These are phyloP conservation scores for Anastrepha obliqua DNA, from an alignment of 1,140 invertebrate species.

Conservation along the genomic window DNA sequence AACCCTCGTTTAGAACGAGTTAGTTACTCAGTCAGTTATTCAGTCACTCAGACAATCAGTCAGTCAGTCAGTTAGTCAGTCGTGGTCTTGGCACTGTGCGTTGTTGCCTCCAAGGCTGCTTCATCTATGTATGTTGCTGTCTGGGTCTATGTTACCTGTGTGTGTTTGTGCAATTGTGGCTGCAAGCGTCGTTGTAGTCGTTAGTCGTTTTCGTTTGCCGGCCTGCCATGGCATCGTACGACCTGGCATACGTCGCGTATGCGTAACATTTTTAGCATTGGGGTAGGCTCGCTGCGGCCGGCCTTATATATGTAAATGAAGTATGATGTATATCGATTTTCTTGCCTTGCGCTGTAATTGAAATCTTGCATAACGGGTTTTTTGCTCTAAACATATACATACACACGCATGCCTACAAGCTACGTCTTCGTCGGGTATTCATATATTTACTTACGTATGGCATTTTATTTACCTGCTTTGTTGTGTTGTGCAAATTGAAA, in stretches of 20 bases:
- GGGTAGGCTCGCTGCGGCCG: constrained; percentile 2
- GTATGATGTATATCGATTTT: not conserved
- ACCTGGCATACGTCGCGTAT: constrained; percentile 38
- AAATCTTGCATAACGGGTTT: not conserved
- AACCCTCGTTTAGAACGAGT: constrained; percentile 11
- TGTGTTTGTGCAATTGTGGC: constrained; percentile 34
- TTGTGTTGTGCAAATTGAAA: constrained; percentile 42
- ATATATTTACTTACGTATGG: not conserved
- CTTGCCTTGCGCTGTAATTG: not conserved
- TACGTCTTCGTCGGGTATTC: not conserved
- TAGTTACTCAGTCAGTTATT: not conserved
- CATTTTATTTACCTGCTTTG: constrained; percentile 3
- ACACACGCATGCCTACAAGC: not conserved
- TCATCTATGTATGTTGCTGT: not conserved
- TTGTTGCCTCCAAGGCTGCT: constrained; percentile 22
- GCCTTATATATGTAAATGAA: not conserved
- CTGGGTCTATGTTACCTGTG: not conserved
- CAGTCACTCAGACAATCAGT: not conserved
- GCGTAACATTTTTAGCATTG: constrained; percentile 52
- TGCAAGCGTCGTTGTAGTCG: not conserved
- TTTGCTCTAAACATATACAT: not conserved
- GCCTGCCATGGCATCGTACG: not conserved
- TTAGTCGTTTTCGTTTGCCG: not conserved
- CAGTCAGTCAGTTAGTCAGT: not conserved
- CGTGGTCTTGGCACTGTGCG: constrained; percentile 5